Conservation (phyloP, 2,113 vertebrate species). For the Channa maculata region DNA sequence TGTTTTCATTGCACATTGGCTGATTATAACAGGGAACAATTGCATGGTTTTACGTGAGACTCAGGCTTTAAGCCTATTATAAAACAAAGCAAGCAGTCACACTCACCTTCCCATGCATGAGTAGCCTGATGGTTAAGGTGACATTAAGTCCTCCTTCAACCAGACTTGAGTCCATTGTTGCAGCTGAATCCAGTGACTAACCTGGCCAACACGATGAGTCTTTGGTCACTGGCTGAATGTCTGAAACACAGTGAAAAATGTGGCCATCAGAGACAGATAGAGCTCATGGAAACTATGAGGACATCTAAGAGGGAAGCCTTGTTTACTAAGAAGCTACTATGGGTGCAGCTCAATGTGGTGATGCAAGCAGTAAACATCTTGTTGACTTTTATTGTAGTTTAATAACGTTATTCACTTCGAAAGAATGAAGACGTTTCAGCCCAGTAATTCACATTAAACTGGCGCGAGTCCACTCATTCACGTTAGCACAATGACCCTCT, state of each 20-base stretch:
- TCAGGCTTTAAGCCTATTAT: not conserved
- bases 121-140: slow-evolving; percentile 97
- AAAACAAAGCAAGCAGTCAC: not conserved
- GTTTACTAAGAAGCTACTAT: slow-evolving; percentile 38
- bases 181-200: slow-evolving; percentile 63
- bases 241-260: slow-evolving; percentile 50
- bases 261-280: slow-evolving; percentile 22
- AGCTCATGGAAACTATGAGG: slow-evolving; percentile 35
- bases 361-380: slow-evolving; percentile 25
- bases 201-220: slow-evolving; percentile 73
- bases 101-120: slow-evolving; percentile 97
- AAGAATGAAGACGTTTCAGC: slow-evolving; percentile 50
- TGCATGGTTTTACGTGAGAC: not conserved
- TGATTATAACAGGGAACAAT: not conserved
- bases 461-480: slow-evolving; percentile 74
- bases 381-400: slow-evolving; percentile 1
- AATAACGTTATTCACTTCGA: slow-evolving; percentile 21
- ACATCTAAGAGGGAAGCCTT: slow-evolving; percentile 1
- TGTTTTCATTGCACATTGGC: not conserved
- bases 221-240: slow-evolving; percentile 75
- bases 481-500: slow-evolving; percentile 75
- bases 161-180: slow-evolving; percentile 95
- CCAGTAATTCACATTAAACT: slow-evolving; percentile 61
- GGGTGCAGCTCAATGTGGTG: slow-evolving; percentile 31
- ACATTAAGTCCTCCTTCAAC: slow-evolving; percentile 99